A percentile compares a stretch with the other conserved stretches of the same genome.
Evolutionary conservation across 2,797 vertebrate genomes (phyloP).

Genomic region (Acanthurus lineatus): DNA sequence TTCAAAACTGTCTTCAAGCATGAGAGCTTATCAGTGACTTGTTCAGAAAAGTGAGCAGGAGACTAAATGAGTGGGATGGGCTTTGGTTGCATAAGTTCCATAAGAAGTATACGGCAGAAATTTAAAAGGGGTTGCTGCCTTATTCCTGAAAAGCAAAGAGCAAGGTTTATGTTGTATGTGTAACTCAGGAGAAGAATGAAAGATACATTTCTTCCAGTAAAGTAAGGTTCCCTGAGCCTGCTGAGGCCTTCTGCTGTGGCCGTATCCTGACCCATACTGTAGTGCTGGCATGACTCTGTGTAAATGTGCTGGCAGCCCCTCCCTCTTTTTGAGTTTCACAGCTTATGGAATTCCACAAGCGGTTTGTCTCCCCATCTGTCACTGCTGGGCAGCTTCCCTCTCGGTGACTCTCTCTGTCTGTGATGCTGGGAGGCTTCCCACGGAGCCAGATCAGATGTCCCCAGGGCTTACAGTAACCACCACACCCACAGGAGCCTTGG

Average conservation of each 20-base stretch:
- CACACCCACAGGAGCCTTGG: constrained; percentile 72
- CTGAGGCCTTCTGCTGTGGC: constrained; percentile 32
- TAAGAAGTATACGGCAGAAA: constrained; percentile 24
- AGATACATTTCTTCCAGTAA: constrained; percentile 29
- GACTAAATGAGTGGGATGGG: background rate
- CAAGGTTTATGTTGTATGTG: constrained; percentile 11
- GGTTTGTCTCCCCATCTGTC: constrained; percentile 72
- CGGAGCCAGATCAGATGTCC: constrained; percentile 58
- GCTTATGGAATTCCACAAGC: constrained; percentile 65
- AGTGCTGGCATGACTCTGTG: constrained; percentile 51
- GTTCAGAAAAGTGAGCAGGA: constrained; percentile 13
- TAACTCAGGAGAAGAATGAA: constrained; percentile 7
- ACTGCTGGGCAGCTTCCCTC: constrained; percentile 68
- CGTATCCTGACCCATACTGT: constrained; percentile 46
- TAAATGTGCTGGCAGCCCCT: constrained; percentile 46
- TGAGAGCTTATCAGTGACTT: constrained; percentile 5
- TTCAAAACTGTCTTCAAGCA: background rate
- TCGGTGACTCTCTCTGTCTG: constrained; percentile 56
- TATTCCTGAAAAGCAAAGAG: constrained; percentile 19
- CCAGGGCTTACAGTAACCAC: constrained; percentile 50
- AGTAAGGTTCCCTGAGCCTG: constrained; percentile 18
- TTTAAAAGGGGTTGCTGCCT: constrained; percentile 12
- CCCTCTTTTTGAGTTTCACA: constrained; percentile 56
- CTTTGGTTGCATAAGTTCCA: constrained; percentile 19
- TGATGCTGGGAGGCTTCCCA: constrained; percentile 68